These are phyloP conservation scores for Rhagoletis zephyria DNA, from an alignment of 1,140 invertebrate genomes.

Conservation along the genomic window DNA sequence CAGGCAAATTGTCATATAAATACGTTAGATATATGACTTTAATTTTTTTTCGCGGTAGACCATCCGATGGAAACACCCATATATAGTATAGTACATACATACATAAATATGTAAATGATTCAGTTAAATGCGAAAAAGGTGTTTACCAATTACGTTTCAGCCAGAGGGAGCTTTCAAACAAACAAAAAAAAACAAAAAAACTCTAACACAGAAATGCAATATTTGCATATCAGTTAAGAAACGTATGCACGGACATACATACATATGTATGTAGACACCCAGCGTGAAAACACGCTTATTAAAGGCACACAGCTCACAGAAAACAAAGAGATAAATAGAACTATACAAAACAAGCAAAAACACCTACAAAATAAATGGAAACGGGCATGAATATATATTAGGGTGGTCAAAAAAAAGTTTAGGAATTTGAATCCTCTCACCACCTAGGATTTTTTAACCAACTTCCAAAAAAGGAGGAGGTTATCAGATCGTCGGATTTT, in stretches of 20 bases:
- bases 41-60: too few species aligned
- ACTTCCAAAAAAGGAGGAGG: too few species aligned
- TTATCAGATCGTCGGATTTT: too few species aligned
- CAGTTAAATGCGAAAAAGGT: conserved; percentile 19
- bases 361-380: background rate
- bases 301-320: background rate
- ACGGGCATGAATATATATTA: too few species aligned
- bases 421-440: too few species aligned
- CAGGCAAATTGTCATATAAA: too few species aligned
- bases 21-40: too few species aligned
- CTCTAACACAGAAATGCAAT: background rate
- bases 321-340: conserved; percentile 25
- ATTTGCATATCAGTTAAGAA: conserved; percentile 13
- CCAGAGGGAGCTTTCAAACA: background rate
- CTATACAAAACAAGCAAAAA: background rate
- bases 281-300: background rate
- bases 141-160: background rate
- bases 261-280: background rate
- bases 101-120: too few species aligned
- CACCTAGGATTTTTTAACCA: too few species aligned
- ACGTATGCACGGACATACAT: background rate
- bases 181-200: background rate
- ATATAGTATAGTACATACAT: too few species aligned
- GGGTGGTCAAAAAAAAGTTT: too few species aligned
- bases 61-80: too few species aligned